Base-by-base conservation (phyloP, 2,888 invertebrate species). In the Lasioglossum zephyrum region DNA sequence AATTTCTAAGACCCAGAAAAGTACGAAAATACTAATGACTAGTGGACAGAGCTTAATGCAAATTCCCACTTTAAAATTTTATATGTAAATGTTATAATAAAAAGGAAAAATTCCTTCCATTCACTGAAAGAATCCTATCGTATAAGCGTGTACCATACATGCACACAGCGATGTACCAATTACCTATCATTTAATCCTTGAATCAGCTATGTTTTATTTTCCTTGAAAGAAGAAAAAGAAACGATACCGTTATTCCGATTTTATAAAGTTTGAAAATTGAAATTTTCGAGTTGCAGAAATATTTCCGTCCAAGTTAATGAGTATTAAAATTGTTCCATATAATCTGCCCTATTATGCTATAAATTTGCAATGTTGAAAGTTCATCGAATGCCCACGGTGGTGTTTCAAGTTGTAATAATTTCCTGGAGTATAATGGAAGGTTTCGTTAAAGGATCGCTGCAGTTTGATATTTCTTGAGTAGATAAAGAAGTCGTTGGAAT, bases 381-480 rank as follows among this genome's bases (percentile, higher is more conserved):
- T 72, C 31, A 16, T 41, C n/a, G n/a, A n/a, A 26, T 31, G 13
- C 63, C 41, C 41, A n/a, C 36, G 47, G 31, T 31, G 47, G 31
- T 31, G 26, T 31, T 63, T 39, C 18, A 36, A 66, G 41, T 63
- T 82, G 39, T 22, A 39, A 66, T 53, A 26, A 39, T 66, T 31
- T 44, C 22, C 4, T 44, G 2, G 5, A 2, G 49, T 18, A 26
- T n/a, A 70, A 39, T 49, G n/a, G 26, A 49, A 70, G 36, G 77
- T 81, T 86, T 75, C 57, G 74, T 77, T 39, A 16, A 16, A 49
- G 63, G 39, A 36, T 79, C 72, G 36, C 77, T 81, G 74, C 39
- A 83, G 41, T 63, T 70, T 47, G 53, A 78, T 76, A 66, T 78
- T 82, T 73, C 76, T 80, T 73, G 49, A 89, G 76, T 78, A 44